Percentiles rank a stretch among this genome's conserved stretches.
phyloP scores from a whole-genome alignment of 2,888 invertebrate genomes.

The Anthrax anthrax region DNA sequence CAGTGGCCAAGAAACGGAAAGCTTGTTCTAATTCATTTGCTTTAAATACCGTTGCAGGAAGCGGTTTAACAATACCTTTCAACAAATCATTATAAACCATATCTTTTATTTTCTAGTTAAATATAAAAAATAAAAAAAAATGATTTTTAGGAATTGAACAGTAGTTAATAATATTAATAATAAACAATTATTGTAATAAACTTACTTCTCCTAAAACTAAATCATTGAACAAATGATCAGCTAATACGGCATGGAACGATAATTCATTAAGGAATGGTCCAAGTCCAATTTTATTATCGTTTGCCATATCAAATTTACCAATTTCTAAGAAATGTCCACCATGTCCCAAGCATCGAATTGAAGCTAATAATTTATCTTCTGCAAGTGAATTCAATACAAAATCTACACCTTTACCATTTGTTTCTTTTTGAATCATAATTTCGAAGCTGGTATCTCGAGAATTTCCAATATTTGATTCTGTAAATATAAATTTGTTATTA shows the following conservation, averaged over 20 bases:
- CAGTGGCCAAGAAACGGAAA: conserved; percentile 47
- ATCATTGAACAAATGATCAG: conserved; percentile 52
- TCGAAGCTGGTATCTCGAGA: conserved; percentile 81
- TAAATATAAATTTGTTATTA: conserved; percentile 18
- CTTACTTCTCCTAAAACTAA: too few species aligned
- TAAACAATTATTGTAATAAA: too few species aligned
- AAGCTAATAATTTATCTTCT: conserved; percentile 75
- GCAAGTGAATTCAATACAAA: conserved; percentile 82
- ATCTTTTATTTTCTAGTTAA: conserved; percentile 32
- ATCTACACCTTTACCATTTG: conserved; percentile 79
- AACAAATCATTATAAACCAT: conserved; percentile 49
- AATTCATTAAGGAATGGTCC: conserved; percentile 53
- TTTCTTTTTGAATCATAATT: conserved; percentile 61
- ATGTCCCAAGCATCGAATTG: conserved; percentile 43
- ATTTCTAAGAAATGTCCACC: conserved; percentile 69
- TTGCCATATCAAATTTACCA: conserved; percentile 67
- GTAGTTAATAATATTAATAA: too few species aligned
- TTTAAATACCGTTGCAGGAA: conserved; percentile 48
- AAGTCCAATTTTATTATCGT: conserved; percentile 49
- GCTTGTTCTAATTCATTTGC: conserved; percentile 55
- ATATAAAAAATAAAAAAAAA: neutral
- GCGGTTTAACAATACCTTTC: conserved; percentile 51
- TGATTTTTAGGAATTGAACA: too few species aligned
- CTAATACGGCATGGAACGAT: conserved; percentile 61
- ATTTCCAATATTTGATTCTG: conserved; percentile 60